Conservation (phyloP, 1,140 invertebrate species). For the Dinoponera quadriceps region DNA sequence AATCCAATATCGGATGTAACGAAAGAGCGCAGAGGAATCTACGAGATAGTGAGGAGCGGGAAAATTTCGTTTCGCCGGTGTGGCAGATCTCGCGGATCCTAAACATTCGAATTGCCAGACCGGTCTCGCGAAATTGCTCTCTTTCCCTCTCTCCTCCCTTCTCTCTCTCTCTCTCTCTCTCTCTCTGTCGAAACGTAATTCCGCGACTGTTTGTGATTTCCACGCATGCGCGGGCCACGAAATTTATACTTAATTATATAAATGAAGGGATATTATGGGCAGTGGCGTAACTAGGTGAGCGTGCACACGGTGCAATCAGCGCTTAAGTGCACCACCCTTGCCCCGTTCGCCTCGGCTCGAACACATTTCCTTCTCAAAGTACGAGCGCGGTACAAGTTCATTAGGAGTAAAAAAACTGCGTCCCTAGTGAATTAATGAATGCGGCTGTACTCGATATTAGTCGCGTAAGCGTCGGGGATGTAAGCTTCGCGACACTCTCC, state of each 20-base stretch:
- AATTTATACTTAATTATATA: conserved; percentile 56
- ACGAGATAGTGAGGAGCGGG: no score
- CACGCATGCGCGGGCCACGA: conserved; percentile 17
- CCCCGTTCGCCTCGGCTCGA: conserved; percentile 7
- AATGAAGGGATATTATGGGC: conserved; percentile 32
- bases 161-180: not conserved
- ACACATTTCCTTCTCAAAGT: conserved; percentile 45
- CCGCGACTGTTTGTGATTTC: conserved; percentile 23
- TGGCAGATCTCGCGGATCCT: not conserved
- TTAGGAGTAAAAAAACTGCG: conserved; percentile 32
- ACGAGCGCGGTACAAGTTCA: conserved; percentile 35
- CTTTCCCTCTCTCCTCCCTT: conserved; percentile 1
- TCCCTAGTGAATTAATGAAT: conserved; percentile 16
- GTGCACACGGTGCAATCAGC: conserved; percentile 41
- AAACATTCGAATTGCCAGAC: not conserved
- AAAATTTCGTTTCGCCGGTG: no score
- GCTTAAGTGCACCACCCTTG: conserved; percentile 44
- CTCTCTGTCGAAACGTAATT: not conserved
- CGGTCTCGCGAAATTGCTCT: not conserved
- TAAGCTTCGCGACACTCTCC: not conserved
- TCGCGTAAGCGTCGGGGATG: not conserved
- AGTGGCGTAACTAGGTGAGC: conserved; percentile 49
- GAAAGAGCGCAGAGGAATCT: not conserved
- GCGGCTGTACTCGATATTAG: not conserved
- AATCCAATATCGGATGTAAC: not conserved